phyloP scores from a whole-genome alignment of 2,888 invertebrate species.

The Sminthurinus aureus region DNA sequence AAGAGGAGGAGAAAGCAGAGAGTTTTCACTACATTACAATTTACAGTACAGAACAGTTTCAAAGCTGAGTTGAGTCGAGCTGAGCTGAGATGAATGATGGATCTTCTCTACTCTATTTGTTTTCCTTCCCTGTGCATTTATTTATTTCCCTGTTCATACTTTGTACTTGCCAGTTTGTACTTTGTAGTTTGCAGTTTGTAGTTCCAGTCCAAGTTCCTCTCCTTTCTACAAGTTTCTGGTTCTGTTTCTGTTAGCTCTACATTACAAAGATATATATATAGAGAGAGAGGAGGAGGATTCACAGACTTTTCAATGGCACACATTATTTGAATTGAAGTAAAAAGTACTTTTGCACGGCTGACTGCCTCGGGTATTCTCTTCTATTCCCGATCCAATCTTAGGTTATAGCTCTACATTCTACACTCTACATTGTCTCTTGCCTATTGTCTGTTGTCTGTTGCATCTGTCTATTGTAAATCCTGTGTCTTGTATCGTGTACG shows the following conservation, averaged over 20 bases:
- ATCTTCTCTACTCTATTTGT: neutral
- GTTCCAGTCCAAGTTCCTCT: neutral
- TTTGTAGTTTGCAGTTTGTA: no score
- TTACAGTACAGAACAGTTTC: neutral
- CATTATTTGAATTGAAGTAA: constrained; percentile 7
- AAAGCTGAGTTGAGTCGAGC: no score
- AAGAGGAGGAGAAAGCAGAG: no score
- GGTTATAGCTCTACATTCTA: neutral
- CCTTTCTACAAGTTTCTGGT: neutral
- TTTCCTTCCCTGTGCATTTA: neutral
- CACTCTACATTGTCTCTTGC: no score
- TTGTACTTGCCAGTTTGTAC: no score
- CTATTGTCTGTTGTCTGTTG: neutral
- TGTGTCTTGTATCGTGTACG: no score
- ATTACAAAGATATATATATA: no score
- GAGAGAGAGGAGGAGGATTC: neutral
- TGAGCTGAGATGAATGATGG: neutral
- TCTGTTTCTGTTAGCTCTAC: neutral
- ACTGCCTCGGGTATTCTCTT: neutral
- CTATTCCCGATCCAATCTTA: neutral
- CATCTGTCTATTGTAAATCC: neutral
- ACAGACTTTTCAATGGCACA: constrained; percentile 5
- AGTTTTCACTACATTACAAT: no score
- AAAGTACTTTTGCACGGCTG: constrained; percentile 12
- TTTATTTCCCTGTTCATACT: no score